Evolutionary conservation across 2,888 invertebrate species (phyloP).

Genomic region (Machimus atricapillus): DNA sequence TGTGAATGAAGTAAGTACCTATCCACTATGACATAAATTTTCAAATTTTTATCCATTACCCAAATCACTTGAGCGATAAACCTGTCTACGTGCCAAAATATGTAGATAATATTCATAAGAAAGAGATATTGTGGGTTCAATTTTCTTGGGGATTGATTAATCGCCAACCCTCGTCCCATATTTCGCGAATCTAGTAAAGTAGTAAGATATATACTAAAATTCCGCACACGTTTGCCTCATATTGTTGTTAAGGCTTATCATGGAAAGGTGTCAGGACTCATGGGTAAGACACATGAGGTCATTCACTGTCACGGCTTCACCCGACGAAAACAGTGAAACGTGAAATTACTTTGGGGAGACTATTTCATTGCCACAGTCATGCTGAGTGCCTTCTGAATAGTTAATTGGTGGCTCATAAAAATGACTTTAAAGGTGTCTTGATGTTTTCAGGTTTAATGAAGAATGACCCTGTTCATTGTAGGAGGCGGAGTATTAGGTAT

Average conservation of each 20-base stretch:
- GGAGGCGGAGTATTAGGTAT: background rate
- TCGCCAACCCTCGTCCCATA: background rate
- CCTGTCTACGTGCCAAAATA: background rate
- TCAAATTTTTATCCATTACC: background rate
- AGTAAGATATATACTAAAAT: background rate
- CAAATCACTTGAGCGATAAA: background rate
- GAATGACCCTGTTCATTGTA: background rate
- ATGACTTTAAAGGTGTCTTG: background rate
- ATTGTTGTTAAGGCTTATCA: background rate
- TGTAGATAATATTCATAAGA: background rate
- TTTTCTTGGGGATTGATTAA: background rate
- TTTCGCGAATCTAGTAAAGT: background rate
- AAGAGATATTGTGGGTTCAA: background rate
- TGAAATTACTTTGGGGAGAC: background rate
- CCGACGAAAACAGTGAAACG: background rate
- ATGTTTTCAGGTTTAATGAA: background rate
- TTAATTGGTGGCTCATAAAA: background rate
- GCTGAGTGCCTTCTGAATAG: background rate
- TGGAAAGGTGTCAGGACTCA: background rate
- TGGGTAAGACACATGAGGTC: background rate
- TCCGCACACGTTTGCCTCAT: background rate
- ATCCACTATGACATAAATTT: background rate
- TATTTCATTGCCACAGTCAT: background rate
- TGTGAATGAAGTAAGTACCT: background rate
- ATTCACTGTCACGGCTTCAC: background rate